Base-by-base conservation (phyloP, 2,113 vertebrate genomes). In the Strix uralensis region DNA sequence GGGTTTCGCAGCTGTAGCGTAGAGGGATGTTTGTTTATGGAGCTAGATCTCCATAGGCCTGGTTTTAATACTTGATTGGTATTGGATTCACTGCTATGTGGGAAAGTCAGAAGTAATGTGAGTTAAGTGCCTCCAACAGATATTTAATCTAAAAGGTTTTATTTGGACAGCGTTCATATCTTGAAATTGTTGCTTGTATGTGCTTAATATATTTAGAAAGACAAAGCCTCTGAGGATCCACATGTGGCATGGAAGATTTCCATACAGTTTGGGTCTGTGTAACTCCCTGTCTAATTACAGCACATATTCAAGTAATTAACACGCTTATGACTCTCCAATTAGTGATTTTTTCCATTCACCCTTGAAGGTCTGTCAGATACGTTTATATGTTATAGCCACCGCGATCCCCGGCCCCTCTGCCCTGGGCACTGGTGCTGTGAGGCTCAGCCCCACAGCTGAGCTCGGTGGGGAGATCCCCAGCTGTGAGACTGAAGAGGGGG, bases 351-450 rank as follows among this genome's bases (percentile, higher is more conserved):
- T 61, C 38, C 54, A 0, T 36, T 74, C 71, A 11, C 40, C 18
- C 38, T n/a, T 17, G 36, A 55, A 38, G 2, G 7, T 1, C 0
- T 20, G 36, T 44, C 16, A 1, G 54, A 26, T 46, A 27, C 11
- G 11, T 66, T 75, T 26, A 11, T 66, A 7, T 18, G 19, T 16
- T 38, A 13, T 0, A 21, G 15, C 15, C 78, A 12, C 21, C 2
- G 2, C 2, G 4, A 2, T 12, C 16, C 25, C 58, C 0, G 0
- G 19, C 22, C 38, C 36, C 44, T 25, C 20, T 38, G 36, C 78
- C 55, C 79, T 13, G 59, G 69, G 30, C 18, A 2, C 44, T 9
- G 57, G 69, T 78, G 15, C 40, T 40, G 55, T 2, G 55, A 12
- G 27, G 44, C 7, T 54, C 30, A 55, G 55, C n/a, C 38, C 20